These are phyloP conservation scores for Acanthurus tractus DNA, from an alignment of 2,797 vertebrate genomes.

Conservation along the genomic window DNA sequence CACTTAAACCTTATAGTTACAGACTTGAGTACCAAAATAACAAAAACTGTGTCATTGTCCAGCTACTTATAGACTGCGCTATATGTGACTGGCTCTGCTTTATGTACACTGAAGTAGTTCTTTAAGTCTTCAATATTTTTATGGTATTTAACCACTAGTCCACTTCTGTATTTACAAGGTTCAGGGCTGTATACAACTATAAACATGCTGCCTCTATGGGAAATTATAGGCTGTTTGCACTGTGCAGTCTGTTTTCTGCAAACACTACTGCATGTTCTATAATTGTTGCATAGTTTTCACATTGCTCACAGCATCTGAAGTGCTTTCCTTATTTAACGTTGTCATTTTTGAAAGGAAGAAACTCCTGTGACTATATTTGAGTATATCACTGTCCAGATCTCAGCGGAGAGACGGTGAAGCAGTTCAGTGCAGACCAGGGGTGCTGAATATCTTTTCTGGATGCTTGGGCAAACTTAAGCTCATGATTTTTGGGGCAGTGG, in stretches of 20 bases:
- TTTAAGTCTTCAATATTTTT: conserved; percentile 1
- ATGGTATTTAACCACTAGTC: conserved; percentile 23
- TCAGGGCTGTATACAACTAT: neutral
- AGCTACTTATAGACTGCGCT: neutral
- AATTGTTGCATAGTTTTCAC: neutral
- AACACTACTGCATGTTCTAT: neutral
- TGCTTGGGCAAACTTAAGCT: conserved; percentile 44
- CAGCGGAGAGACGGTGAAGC: neutral
- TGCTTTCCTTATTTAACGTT: neutral
- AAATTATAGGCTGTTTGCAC: conserved; percentile 41
- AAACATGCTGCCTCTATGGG: conserved; percentile 14
- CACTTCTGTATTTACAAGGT: conserved; percentile 6
- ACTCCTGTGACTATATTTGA: too few species aligned
- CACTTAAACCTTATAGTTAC: neutral
- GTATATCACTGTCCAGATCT: conserved; percentile 11
- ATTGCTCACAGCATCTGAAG: neutral
- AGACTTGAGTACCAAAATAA: neutral
- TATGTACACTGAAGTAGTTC: conserved; percentile 16
- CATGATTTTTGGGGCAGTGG: conserved; percentile 31
- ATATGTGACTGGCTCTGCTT: conserved; percentile 3
- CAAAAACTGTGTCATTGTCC: conserved; percentile 11
- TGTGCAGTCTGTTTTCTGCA: conserved; percentile 16
- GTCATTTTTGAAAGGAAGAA: neutral
- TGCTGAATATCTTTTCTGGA: conserved; percentile 36
- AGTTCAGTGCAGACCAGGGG: neutral